These are phyloP conservation scores for Yponomeuta evonymella DNA, from an alignment of 2,888 invertebrate species.

Conservation along the genomic window DNA sequence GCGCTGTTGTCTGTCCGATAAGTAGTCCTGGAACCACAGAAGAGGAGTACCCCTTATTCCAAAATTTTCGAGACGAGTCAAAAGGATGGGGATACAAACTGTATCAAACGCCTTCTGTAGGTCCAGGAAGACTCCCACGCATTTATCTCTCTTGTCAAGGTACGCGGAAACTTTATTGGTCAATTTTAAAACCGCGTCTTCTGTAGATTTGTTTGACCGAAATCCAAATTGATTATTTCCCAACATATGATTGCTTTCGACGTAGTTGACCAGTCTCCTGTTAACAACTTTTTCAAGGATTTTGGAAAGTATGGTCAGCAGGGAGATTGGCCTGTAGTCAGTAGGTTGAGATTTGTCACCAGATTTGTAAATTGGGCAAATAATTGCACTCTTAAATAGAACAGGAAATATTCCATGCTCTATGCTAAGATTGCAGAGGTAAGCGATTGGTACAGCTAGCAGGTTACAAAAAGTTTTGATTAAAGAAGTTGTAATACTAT, in stretches of 20 bases:
- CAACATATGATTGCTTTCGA: neutral
- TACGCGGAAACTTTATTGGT: neutral
- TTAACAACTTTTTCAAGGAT: slow-evolving; percentile 12
- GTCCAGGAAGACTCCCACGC: slow-evolving; percentile 1
- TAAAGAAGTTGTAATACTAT: neutral
- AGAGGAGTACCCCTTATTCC: neutral
- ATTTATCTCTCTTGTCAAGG: neutral
- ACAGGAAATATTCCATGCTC: neutral
- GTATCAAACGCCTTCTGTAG: slow-evolving; percentile 11
- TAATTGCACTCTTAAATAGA: slow-evolving; percentile 6
- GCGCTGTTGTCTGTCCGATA: neutral
- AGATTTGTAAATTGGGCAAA: slow-evolving; percentile 3
- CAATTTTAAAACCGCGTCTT: slow-evolving; percentile 13
- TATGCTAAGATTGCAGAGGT: slow-evolving; percentile 2
- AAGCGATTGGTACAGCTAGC: neutral
- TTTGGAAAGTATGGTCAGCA: slow-evolving; percentile 2
- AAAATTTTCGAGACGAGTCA: neutral
- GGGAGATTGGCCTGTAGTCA: slow-evolving; percentile 9
- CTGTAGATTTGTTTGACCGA: slow-evolving; percentile 14
- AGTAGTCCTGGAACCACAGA: slow-evolving; percentile 1
- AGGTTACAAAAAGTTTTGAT: neutral
- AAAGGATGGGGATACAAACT: slow-evolving; percentile 7
- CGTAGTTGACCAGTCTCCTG: neutral
- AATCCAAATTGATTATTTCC: slow-evolving; percentile 18
- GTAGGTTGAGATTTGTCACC: neutral